A percentile compares a stretch with the other conserved stretches of the same genome.
phyloP scores from a whole-genome alignment of 2,888 invertebrate genomes.

The Aspidapion aeneum region DNA sequence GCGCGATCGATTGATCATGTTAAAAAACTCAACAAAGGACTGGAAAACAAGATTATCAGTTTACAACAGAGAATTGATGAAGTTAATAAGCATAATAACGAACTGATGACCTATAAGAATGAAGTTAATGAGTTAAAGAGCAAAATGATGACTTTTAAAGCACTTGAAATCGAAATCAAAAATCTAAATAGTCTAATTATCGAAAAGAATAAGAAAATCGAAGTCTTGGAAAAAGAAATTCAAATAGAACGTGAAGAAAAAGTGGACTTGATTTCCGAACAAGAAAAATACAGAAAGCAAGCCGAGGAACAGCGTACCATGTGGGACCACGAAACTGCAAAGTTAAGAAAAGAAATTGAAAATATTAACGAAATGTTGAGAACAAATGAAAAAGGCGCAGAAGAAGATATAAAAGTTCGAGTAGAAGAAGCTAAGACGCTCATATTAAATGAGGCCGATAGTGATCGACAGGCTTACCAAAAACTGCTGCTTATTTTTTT shows the following conservation, averaged over 20 bases:
- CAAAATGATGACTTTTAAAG: constrained; percentile 68
- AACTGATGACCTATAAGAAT: constrained; percentile 49
- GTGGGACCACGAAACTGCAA: constrained; percentile 64
- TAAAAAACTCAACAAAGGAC: constrained; percentile 86
- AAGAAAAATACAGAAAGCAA: constrained; percentile 52
- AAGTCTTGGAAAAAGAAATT: constrained; percentile 59
- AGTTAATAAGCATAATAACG: constrained; percentile 62
- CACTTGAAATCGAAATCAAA: constrained; percentile 72
- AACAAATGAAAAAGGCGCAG: constrained; percentile 53
- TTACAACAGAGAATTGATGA: constrained; percentile 89
- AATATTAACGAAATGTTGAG: constrained; percentile 62
- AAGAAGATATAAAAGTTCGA: constrained; percentile 58
- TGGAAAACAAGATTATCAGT: constrained; percentile 98
- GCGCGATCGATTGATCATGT: constrained; percentile 94
- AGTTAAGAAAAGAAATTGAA: constrained; percentile 62
- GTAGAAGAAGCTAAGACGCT: constrained; percentile 68
- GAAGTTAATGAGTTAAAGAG: constrained; percentile 68
- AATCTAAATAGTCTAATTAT: constrained; percentile 56
- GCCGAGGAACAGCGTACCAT: constrained; percentile 57
- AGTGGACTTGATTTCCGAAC: constrained; percentile 66
- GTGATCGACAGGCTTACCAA: constrained; percentile 78
- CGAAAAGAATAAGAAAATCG: constrained; percentile 67
- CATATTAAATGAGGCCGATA: constrained; percentile 69
- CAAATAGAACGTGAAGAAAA: constrained; percentile 56
- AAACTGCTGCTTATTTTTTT: constrained; percentile 73